phyloP scores from a whole-genome alignment of 2,888 invertebrate species.

The Pyrrhosoma nymphula region DNA sequence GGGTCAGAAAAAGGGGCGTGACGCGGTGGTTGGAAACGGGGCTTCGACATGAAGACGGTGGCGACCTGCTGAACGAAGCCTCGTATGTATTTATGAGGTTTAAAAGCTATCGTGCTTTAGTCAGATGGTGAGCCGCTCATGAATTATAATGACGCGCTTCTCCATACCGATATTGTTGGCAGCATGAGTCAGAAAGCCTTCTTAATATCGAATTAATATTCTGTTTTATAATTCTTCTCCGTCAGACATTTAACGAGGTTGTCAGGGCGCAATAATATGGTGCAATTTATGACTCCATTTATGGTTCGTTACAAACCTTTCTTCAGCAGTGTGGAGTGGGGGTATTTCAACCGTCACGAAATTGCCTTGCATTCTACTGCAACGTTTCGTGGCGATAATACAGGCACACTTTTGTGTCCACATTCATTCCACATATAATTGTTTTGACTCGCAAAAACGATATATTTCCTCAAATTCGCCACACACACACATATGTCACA shows the following conservation, averaged over 20 bases:
- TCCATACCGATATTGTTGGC: not conserved
- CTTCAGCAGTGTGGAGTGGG: not conserved
- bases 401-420: not conserved
- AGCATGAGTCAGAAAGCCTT: not conserved
- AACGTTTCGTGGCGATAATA: not conserved
- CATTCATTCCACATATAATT: too few relatives aligned
- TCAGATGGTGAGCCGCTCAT: conserved; percentile 29
- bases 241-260: not conserved
- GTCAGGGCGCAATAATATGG: not conserved
- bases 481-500: too few relatives aligned
- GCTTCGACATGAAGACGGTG: too few relatives aligned
- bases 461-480: too few relatives aligned
- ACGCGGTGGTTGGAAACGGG: not conserved
- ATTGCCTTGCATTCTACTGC: not conserved
- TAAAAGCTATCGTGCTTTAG: conserved; percentile 36
- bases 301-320: not conserved
- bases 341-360: not conserved
- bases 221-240: conserved; percentile 6
- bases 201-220: not conserved
- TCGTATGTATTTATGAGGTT: conserved; percentile 66
- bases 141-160: not conserved
- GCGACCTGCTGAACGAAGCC: not conserved
- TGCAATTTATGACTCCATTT: not conserved
- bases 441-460: too few relatives aligned
- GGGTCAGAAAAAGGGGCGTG: not conserved